Percentiles rank a stretch among this genome's conserved stretches.
Conservation (phyloP, 64 coral and sea anemone species). For the Actinia equina region DNA sequence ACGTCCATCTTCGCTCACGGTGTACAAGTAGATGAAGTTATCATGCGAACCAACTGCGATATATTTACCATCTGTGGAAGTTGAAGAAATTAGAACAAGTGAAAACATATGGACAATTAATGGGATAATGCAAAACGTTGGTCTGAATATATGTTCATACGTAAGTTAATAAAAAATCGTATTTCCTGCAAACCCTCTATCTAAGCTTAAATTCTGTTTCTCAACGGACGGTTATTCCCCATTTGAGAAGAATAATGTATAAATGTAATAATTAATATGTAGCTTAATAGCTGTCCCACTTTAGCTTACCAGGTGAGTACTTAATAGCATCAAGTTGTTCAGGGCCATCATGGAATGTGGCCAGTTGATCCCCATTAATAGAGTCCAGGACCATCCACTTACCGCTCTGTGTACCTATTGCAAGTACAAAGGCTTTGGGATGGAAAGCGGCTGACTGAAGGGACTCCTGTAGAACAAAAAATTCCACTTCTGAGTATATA, state of each 20-base stretch:
- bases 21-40: constrained; percentile 73
- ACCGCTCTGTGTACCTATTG: constrained; percentile 59
- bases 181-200: too few relatives aligned
- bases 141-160: too few relatives aligned
- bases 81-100: not conserved
- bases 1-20: constrained; percentile 70
- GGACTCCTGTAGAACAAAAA: constrained; percentile 29
- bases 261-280: too few relatives aligned
- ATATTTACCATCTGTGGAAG: constrained; percentile 47
- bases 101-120: not conserved
- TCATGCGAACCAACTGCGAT: constrained; percentile 78
- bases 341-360: constrained; percentile 46
- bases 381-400: constrained; percentile 69
- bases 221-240: too few relatives aligned
- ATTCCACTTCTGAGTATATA: not conserved
- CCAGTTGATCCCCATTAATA: constrained; percentile 32
- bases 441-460: constrained; percentile 74
- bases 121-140: too few relatives aligned
- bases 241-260: too few relatives aligned
- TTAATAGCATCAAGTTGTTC: constrained; percentile 80
- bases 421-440: constrained; percentile 53
- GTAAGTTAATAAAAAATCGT: too few relatives aligned
- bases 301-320: constrained; percentile 67
- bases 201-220: too few relatives aligned
- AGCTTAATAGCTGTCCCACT: too few relatives aligned